A percentile compares a stretch with the other conserved stretches of the same genome.
phyloP scores from a whole-genome alignment of 2,888 invertebrate species.

The Chouioia cunea region DNA sequence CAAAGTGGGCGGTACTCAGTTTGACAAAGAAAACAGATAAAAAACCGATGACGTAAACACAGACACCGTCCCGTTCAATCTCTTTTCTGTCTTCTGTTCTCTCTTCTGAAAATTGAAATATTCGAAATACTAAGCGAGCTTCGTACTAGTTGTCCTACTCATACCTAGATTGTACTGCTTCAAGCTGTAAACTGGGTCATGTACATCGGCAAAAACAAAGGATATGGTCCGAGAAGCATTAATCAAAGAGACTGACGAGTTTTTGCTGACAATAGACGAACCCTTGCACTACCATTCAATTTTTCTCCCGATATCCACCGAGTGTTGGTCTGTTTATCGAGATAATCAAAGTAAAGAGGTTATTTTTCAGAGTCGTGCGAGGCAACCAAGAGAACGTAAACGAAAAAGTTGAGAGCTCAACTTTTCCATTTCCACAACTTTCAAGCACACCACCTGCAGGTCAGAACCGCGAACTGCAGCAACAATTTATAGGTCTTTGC shows the following conservation, averaged over 20 bases:
- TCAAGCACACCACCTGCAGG: too few species aligned
- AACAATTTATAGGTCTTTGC: conserved; percentile 31
- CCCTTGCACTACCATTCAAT: neutral
- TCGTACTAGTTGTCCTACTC: too few species aligned
- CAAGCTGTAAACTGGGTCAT: conserved; percentile 20
- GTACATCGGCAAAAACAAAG: conserved; percentile 10
- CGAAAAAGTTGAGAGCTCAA: neutral
- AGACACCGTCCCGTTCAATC: too few species aligned
- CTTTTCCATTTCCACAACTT: too few species aligned
- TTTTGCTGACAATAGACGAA: neutral
- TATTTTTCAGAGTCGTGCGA: neutral
- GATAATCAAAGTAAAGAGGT: conserved; percentile 1
- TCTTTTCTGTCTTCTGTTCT: too few species aligned
- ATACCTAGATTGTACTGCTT: too few species aligned
- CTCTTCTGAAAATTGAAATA: conserved; percentile 20
- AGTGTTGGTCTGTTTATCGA: neutral
- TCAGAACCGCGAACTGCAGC: conserved; percentile 21
- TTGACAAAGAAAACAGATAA: neutral
- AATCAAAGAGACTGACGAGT: neutral
- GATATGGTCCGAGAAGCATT: conserved; percentile 1
- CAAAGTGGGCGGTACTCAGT: too few species aligned
- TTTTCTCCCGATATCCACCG: neutral
- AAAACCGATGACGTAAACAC: neutral
- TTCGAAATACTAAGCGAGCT: conserved; percentile 13
- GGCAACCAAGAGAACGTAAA: conserved; percentile 12